Evolutionary conservation across 2,888 invertebrate genomes (phyloP).

Genomic region (Luperina nickerlii): DNA sequence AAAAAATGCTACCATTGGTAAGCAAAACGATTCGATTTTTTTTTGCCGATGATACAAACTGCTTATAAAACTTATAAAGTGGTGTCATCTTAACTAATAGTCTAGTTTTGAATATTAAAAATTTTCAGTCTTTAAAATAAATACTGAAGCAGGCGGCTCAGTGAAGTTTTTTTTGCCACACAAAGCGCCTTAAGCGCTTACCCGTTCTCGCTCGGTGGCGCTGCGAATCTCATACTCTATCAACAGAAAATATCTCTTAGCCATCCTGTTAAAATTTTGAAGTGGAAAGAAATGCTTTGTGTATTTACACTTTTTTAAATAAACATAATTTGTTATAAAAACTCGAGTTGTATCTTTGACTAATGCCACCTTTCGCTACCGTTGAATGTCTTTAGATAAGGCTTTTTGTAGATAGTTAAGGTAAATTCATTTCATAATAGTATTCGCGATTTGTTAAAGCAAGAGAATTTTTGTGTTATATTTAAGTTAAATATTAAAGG

Average conservation of each 20-base stretch:
- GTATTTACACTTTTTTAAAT: neutral
- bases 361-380: neutral
- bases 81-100: neutral
- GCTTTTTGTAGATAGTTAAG: neutral
- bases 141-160: slow-evolving; percentile 22
- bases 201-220: slow-evolving; percentile 7
- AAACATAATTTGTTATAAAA: neutral
- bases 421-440: neutral
- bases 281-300: slow-evolving; percentile 14
- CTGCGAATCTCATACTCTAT: slow-evolving; percentile 33
- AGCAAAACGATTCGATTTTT: neutral
- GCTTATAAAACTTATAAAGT: neutral
- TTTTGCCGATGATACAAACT: neutral
- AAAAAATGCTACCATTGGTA: neutral
- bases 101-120: slow-evolving; percentile 13
- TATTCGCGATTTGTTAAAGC: no score
- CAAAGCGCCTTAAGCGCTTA: slow-evolving; percentile 34
- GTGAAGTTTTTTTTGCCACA: slow-evolving; percentile 24
- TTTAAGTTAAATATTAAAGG: neutral
- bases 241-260: slow-evolving; percentile 38
- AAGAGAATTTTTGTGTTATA: neutral
- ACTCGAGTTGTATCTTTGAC: neutral
- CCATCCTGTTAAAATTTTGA: slow-evolving; percentile 11
- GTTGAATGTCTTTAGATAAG: neutral
- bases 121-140: slow-evolving; percentile 21